Evolutionary conservation across 92 coral and sea anemone species (phyloP).

Genomic region (Palythoa grandiflora): DNA sequence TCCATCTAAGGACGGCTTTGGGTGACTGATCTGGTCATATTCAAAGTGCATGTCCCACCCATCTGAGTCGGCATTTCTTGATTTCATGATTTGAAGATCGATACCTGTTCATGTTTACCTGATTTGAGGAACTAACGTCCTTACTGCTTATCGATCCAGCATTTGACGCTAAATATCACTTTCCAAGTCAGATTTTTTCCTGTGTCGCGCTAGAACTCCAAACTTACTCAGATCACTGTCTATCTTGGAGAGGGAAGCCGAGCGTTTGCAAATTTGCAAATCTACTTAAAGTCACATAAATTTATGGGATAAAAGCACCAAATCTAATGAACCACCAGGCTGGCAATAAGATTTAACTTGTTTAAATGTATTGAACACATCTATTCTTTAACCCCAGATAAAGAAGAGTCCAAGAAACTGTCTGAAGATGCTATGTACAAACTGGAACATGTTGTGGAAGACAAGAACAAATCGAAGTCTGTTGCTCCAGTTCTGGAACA

Average conservation of each 20-base stretch:
- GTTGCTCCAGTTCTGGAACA: slow-evolving; percentile 89
- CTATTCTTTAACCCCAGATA: slow-evolving; percentile 65
- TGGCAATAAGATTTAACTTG: neutral
- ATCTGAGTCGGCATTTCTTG: too few species aligned
- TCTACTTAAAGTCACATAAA: too few species aligned
- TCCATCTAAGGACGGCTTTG: too few species aligned
- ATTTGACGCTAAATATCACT: neutral
- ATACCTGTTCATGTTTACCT: neutral
- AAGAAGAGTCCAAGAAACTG: slow-evolving; percentile 93
- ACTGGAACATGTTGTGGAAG: slow-evolving; percentile 98
- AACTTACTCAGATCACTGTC: slow-evolving; percentile 23
- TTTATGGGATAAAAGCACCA: too few species aligned
- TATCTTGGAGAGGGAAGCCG: slow-evolving; percentile 14
- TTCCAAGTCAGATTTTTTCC: slow-evolving; percentile 26
- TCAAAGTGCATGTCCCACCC: too few species aligned
- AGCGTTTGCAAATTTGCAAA: slow-evolving; percentile 24
- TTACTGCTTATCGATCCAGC: neutral
- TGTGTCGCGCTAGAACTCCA: slow-evolving; percentile 48
- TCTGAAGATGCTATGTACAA: slow-evolving; percentile 96
- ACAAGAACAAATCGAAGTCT: slow-evolving; percentile 85
- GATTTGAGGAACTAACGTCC: neutral
- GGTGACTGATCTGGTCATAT: too few species aligned
- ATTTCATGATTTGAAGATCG: too few species aligned
- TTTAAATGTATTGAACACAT: too few species aligned
- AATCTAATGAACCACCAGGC: too few species aligned